A percentile compares a stretch with the other conserved stretches of the same genome.
Evolutionary conservation across 2,888 invertebrate species (phyloP).

Genomic region (Lymantria dispar): DNA sequence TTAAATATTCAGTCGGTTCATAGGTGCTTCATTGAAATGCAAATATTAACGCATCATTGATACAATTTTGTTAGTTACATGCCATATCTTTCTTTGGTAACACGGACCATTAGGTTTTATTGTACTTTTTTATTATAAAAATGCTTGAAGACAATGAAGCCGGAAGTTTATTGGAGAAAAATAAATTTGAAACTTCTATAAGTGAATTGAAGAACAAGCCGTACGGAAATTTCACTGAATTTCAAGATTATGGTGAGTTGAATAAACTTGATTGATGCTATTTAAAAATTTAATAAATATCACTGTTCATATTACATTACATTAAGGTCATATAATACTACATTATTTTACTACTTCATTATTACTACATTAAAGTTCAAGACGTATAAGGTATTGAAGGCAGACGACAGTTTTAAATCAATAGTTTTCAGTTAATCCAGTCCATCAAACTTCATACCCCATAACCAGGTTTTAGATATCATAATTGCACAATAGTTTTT

Average conservation of each 20-base stretch:
- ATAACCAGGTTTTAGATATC: no score
- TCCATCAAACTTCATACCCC: no score
- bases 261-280: no score
- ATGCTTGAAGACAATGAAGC: constrained; percentile 63
- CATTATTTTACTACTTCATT: no score
- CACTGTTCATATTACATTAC: no score
- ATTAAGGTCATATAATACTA: no score
- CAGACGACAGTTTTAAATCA: no score
- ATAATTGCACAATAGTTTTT: no score
- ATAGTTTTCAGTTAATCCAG: no score
- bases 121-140: constrained; percentile 23
- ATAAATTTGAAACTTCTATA: constrained; percentile 68
- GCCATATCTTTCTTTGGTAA: constrained; percentile 9
- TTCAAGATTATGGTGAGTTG: constrained; percentile 64
- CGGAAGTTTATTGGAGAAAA: constrained; percentile 51
- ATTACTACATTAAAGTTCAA: no score
- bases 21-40: constrained; percentile 60
- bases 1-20: constrained; percentile 68
- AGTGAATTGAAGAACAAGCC: constrained; percentile 70
- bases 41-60: constrained; percentile 25
- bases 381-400: no score
- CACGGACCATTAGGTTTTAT: not conserved
- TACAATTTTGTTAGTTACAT: constrained; percentile 13
- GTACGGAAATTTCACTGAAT: constrained; percentile 61
- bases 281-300: no score